Evolutionary conservation across 1,140 invertebrate genomes (phyloP).

Genomic region (Drosophila lacertosa): DNA sequence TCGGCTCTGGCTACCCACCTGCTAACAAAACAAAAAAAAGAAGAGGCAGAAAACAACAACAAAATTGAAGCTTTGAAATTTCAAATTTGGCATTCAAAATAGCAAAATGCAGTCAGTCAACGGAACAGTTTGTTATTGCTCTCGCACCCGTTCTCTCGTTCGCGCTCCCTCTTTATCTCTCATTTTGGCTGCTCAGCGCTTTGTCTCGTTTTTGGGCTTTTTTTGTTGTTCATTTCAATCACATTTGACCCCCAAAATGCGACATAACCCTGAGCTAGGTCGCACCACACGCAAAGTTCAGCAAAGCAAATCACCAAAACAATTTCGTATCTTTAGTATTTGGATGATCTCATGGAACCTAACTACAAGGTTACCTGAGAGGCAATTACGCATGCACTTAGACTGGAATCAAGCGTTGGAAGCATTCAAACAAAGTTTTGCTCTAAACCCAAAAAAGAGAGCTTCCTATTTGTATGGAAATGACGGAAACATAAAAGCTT

Average conservation of each 20-base stretch:
- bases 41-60: slow-evolving; percentile 10
- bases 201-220: not conserved
- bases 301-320: slow-evolving; percentile 26
- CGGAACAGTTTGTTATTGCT: slow-evolving; percentile 52
- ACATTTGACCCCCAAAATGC: slow-evolving; percentile 68
- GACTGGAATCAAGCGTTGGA: not conserved
- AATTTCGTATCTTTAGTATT: not conserved
- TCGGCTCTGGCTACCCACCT: not conserved
- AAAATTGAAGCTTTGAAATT: slow-evolving; percentile 16
- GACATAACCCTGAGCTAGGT: slow-evolving; percentile 45
- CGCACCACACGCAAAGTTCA: slow-evolving; percentile 28
- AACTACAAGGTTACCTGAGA: slow-evolving; percentile 12
- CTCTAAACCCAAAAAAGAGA: too few relatives aligned
- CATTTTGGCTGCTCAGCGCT: too few relatives aligned
- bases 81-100: slow-evolving; percentile 49
- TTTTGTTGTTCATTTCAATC: slow-evolving; percentile 45
- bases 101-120: slow-evolving; percentile 66
- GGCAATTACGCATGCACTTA: not conserved
- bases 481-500: too few relatives aligned
- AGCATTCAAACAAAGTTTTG: too few relatives aligned
- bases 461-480: too few relatives aligned
- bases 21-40: not conserved
- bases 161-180: not conserved
- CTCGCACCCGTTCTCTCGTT: slow-evolving; percentile 17
- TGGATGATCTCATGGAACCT: slow-evolving; percentile 30